phyloP scores from a whole-genome alignment of 2,888 invertebrate genomes.

The Gandaritis pyraliata region DNA sequence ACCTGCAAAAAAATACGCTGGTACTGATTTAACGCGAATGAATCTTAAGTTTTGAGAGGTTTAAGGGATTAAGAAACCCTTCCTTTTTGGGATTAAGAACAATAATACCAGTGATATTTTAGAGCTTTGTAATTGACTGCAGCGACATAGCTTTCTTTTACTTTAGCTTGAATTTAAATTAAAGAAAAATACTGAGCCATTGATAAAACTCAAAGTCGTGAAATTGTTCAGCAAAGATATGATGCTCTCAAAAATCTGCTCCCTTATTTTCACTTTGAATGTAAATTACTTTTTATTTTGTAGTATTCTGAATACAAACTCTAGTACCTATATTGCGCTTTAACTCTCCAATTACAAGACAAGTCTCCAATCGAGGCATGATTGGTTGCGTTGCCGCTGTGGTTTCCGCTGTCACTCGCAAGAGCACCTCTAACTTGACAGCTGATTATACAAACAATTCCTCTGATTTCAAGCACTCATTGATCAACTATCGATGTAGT shows the following conservation, averaged over 20 bases:
- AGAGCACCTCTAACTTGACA: slow-evolving; percentile 57
- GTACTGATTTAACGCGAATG: slow-evolving; percentile 70
- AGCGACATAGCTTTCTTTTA: slow-evolving; percentile 55
- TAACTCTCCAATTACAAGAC: slow-evolving; percentile 20
- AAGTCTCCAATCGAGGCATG: slow-evolving; percentile 32
- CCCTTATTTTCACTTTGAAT: no score
- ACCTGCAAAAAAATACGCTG: slow-evolving; percentile 66
- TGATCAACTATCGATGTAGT: slow-evolving; percentile 45
- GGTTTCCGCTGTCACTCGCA: slow-evolving; percentile 46
- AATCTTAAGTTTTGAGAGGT: slow-evolving; percentile 77
- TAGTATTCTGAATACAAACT: slow-evolving; percentile 4
- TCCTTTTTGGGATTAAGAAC: slow-evolving; percentile 67
- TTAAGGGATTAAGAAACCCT: slow-evolving; percentile 76
- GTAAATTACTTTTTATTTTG: no score
- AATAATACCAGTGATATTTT: slow-evolving; percentile 74
- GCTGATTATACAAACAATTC: slow-evolving; percentile 68
- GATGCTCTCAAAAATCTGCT: no score
- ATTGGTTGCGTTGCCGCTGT: slow-evolving; percentile 42
- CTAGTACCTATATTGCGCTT: slow-evolving; percentile 2
- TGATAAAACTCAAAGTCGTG: background rate
- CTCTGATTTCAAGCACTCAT: slow-evolving; percentile 54
- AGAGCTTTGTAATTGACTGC: slow-evolving; percentile 77
- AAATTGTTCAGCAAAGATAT: no score
- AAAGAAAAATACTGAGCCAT: slow-evolving; percentile 9
- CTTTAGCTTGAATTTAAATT: slow-evolving; percentile 10